A percentile compares a stretch with the other conserved stretches of the same genome.
Evolutionary conservation across 2,888 invertebrate species (phyloP).

Genomic region (Chirona hameri): DNA sequence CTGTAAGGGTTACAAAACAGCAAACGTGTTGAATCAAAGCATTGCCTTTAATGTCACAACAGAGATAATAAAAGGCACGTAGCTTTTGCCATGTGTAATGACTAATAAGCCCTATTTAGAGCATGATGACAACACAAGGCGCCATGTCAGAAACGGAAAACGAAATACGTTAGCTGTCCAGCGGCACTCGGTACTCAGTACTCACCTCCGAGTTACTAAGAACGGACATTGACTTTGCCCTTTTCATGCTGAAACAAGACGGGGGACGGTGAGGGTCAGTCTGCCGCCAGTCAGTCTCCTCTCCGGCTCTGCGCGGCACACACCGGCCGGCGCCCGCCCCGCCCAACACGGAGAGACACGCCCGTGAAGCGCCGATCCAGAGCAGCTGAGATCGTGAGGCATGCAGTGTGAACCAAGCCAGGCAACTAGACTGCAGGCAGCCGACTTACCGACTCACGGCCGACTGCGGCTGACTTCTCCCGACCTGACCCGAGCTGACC

Average conservation of each 20-base stretch:
- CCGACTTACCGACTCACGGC: not conserved
- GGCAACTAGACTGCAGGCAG: slow-evolving; percentile 5
- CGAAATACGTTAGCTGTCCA: too few species aligned
- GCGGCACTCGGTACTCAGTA: not conserved
- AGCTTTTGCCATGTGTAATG: too few species aligned
- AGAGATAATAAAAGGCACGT: too few species aligned
- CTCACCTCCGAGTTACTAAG: slow-evolving; percentile 23
- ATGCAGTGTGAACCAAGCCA: slow-evolving; percentile 24
- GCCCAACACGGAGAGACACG: not conserved
- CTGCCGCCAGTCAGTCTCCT: not conserved
- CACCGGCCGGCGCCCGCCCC: not conserved
- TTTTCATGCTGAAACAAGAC: slow-evolving; percentile 27
- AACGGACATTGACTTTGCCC: slow-evolving; percentile 29
- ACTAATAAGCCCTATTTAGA: too few species aligned
- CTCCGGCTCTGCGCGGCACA: not conserved
- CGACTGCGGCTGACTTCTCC: too few species aligned
- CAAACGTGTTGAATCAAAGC: too few species aligned
- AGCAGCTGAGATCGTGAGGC: slow-evolving; percentile 22
- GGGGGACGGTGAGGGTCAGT: not conserved
- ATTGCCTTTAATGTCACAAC: too few species aligned
- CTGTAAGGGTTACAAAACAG: not conserved
- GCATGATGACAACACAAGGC: too few species aligned
- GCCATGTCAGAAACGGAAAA: too few species aligned
- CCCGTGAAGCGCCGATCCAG: slow-evolving; percentile 5
- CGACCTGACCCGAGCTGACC: not conserved